A percentile compares a stretch with the other conserved stretches of the same genome.
phyloP scores from a whole-genome alignment of 2,113 vertebrate species.

The Heterotis niloticus region DNA sequence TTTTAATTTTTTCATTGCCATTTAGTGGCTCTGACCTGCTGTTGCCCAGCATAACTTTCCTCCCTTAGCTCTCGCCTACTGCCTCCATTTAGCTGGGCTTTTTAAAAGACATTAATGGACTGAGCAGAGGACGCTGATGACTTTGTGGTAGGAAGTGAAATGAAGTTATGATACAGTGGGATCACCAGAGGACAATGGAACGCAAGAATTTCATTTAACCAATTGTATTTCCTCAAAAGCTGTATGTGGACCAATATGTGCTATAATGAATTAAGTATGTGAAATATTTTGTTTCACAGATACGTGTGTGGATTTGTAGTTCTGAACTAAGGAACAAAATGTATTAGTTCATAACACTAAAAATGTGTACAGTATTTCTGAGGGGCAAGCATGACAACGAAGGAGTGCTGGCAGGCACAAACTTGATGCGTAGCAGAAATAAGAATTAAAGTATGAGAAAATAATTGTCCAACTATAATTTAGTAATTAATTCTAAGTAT shows the following conservation, averaged over 20 bases:
- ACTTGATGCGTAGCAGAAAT: too few relatives aligned
- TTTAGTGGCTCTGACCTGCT: not conserved
- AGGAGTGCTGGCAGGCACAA: too few relatives aligned
- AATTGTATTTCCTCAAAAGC: not conserved
- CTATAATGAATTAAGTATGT: not conserved
- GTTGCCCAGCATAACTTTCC: not conserved
- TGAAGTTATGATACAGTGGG: not conserved
- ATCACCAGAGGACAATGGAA: conserved; percentile 13
- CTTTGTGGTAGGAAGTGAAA: not conserved
- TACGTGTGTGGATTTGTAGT: not conserved
- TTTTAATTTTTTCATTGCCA: not conserved
- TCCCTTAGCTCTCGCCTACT: not conserved
- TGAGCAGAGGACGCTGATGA: conserved; percentile 1
- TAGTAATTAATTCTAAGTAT: too few relatives aligned
- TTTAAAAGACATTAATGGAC: conserved; percentile 5
- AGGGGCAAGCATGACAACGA: too few relatives aligned
- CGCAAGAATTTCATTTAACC: not conserved
- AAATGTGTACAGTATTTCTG: too few relatives aligned
- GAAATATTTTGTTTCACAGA: too few relatives aligned
- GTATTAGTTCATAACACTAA: too few relatives aligned
- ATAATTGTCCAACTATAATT: too few relatives aligned
- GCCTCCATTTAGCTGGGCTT: not conserved
- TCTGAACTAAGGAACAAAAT: too few relatives aligned
- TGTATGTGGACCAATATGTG: not conserved
- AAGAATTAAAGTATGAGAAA: too few relatives aligned